phyloP scores from a whole-genome alignment of 2,113 vertebrate species.

The Heliornis fulica region DNA sequence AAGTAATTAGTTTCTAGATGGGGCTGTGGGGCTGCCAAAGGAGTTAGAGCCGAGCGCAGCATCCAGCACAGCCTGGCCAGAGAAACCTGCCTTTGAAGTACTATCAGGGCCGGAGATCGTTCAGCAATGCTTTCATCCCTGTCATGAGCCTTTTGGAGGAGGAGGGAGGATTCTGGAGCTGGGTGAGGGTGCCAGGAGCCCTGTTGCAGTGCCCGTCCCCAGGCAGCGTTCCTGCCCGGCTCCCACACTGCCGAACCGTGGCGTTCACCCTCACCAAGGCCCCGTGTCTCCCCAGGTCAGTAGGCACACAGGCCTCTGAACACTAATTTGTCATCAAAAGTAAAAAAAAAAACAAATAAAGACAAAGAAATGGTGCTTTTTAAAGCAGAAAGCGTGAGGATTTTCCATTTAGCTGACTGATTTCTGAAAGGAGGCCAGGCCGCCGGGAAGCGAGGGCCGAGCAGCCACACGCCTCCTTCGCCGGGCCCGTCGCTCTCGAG shows the following conservation, averaged over 20 bases:
- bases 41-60: not conserved
- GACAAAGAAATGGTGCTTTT: accelerated
- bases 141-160: not conserved
- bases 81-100: slow-evolving; percentile 32
- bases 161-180: not conserved
- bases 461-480: not conserved
- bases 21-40: not conserved
- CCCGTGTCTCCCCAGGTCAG: accelerated
- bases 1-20: slow-evolving; percentile 54
- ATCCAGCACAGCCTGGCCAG: not conserved
- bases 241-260: accelerated
- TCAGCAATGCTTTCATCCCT: slow-evolving; percentile 13
- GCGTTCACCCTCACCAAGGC: not conserved
- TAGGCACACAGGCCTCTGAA: not conserved
- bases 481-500: accelerated
- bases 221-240: not conserved
- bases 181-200: not conserved
- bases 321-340: not conserved
- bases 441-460: not conserved
- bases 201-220: accelerated
- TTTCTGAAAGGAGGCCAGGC: not conserved
- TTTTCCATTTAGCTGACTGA: not conserved
- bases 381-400: not conserved
- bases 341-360: not conserved
- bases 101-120: not conserved